These are phyloP conservation scores for Lycocerus yunnanus DNA, from an alignment of 2,888 invertebrate genomes.

Conservation along the genomic window DNA sequence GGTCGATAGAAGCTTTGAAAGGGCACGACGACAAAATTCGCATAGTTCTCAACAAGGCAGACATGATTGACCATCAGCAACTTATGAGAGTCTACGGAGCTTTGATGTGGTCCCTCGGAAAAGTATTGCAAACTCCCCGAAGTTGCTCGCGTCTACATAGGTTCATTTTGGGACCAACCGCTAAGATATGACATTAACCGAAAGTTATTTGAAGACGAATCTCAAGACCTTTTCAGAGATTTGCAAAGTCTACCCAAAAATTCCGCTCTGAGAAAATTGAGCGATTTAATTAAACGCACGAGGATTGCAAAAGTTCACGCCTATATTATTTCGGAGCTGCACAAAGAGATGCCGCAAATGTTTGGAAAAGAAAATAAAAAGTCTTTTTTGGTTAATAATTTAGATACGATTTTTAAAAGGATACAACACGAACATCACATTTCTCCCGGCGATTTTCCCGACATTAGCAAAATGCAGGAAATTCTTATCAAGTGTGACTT, in stretches of 20 bases:
- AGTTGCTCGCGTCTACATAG: conserved; percentile 98
- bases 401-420: conserved; percentile 84
- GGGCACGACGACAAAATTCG: conserved; percentile 97
- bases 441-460: conserved; percentile 97
- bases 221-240: conserved; percentile 92
- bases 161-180: conserved; percentile 99
- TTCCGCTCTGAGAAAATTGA: conserved; percentile 94
- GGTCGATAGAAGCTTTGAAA: conserved; percentile 93
- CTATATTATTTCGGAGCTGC: conserved; percentile 90
- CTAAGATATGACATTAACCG: conserved; percentile 92
- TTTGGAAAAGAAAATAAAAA: conserved; percentile 97
- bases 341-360: conserved; percentile 94
- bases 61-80: conserved; percentile 98
- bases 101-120: conserved; percentile 99
- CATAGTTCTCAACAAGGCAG: conserved; percentile 97
- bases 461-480: conserved; percentile 92
- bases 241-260: conserved; percentile 94
- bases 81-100: conserved; percentile 98
- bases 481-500: conserved; percentile 86
- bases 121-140: conserved; percentile 97
- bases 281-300: conserved; percentile 97
- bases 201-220: conserved; percentile 91
- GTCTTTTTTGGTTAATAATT: conserved; percentile 92
- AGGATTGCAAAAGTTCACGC: conserved; percentile 97
- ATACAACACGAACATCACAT: conserved; percentile 92